Conservation (phyloP, 2,888 invertebrate species). For the Stenichneumon culpator region DNA sequence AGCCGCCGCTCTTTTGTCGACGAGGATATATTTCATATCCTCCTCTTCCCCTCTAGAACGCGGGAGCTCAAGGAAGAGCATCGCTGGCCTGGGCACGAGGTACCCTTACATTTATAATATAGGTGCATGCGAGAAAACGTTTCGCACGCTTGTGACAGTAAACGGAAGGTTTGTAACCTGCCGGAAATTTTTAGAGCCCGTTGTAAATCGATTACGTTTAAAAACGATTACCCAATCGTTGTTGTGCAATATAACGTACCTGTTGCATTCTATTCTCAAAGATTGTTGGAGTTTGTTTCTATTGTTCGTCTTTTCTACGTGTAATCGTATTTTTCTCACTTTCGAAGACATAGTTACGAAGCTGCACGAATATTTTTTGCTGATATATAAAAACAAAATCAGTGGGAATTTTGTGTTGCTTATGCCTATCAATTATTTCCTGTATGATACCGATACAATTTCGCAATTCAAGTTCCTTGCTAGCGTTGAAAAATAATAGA, state of each 20-base stretch:
- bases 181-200: slow-evolving; percentile 41
- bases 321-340: background rate
- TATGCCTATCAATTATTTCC: background rate
- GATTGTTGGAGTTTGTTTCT: background rate
- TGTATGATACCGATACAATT: no score
- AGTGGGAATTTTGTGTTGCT: no score
- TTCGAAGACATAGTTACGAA: background rate
- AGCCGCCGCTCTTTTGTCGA: slow-evolving; percentile 21
- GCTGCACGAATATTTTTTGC: no score
- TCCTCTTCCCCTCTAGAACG: slow-evolving; percentile 21
- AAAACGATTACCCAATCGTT: slow-evolving; percentile 47
- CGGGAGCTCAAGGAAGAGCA: background rate
- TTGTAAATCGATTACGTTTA: slow-evolving; percentile 42
- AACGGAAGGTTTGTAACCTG: slow-evolving; percentile 40
- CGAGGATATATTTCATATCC: slow-evolving; percentile 41
- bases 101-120: background rate
- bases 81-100: background rate
- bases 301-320: background rate
- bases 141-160: slow-evolving; percentile 26
- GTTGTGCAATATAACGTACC: background rate
- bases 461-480: no score
- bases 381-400: no score
- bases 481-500: no score
- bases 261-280: background rate
- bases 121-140: background rate